A percentile compares a stretch with the other conserved stretches of the same genome.
phyloP scores from a whole-genome alignment of 2,113 vertebrate species.

The Ophthalmolycus amberensis region DNA sequence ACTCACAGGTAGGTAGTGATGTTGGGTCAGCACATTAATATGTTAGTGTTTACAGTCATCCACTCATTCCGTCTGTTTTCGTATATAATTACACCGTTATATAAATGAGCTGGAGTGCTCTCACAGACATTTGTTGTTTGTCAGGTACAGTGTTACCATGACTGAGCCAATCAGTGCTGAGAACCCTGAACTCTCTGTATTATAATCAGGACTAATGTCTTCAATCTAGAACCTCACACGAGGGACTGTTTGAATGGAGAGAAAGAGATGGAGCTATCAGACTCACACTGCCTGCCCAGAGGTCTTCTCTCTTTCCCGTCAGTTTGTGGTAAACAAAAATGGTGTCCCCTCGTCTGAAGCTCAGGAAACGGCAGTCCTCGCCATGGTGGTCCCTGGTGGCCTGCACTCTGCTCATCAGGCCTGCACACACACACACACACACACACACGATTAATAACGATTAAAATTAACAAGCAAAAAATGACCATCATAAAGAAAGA shows the following conservation, averaged over 20 bases:
- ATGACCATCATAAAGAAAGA: not conserved
- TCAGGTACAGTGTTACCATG: not conserved
- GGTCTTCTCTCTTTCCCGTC: conserved; percentile 87
- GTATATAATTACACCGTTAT: not conserved
- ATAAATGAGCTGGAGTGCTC: not conserved
- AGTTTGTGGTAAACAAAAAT: conserved; percentile 95
- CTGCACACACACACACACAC: conserved; percentile 55
- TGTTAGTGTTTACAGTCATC: not conserved
- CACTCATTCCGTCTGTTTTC: not conserved
- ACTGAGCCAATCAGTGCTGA: conserved; percentile 3
- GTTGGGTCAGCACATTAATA: not conserved
- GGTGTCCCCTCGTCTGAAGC: conserved; percentile 89
- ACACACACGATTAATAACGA: conserved; percentile 12
- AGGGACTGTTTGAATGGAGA: not conserved
- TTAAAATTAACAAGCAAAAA: not conserved
- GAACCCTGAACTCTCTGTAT: conserved; percentile 1
- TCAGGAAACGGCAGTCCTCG: conserved; percentile 91
- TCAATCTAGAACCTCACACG: not conserved
- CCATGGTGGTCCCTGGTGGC: conserved; percentile 85
- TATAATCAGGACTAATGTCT: conserved; percentile 33
- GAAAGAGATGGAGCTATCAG: not conserved
- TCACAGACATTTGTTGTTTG: not conserved
- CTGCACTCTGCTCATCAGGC: conserved; percentile 85
- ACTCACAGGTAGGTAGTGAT: not conserved
- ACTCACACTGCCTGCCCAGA: conserved; percentile 96